Evolutionary conservation across 1,140 invertebrate species (phyloP).

Genomic region (Saccostrea echinata): DNA sequence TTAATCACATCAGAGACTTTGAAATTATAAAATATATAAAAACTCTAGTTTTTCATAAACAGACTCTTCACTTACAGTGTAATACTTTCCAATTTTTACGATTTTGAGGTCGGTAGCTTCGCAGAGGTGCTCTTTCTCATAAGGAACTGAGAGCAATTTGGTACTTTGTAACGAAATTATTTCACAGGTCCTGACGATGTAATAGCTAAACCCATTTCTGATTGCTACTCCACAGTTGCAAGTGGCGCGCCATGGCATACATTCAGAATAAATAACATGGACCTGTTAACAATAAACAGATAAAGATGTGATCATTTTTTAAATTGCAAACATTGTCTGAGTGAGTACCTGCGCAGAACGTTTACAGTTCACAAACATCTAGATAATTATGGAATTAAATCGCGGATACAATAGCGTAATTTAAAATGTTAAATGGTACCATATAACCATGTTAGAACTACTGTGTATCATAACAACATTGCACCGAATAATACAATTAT

Average conservation of each 20-base stretch:
- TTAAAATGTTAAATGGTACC: too few relatives aligned
- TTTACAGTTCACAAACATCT: too few relatives aligned
- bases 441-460: too few relatives aligned
- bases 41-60: too few relatives aligned
- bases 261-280: not conserved
- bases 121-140: not conserved
- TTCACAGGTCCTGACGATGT: not conserved
- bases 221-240: not conserved
- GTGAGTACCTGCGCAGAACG: too few relatives aligned
- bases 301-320: not conserved
- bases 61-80: not conserved
- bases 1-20: too few relatives aligned
- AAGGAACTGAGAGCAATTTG: not conserved
- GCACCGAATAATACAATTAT: not conserved
- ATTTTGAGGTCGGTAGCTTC: not conserved
- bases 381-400: too few relatives aligned
- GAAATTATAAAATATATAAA: too few relatives aligned
- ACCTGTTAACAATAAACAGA: not conserved
- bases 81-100: not conserved
- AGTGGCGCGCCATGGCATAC: not conserved
- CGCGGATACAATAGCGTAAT: too few relatives aligned
- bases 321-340: not conserved
- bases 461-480: not conserved
- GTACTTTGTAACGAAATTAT: not conserved
- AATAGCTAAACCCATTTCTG: not conserved